These are phyloP conservation scores for Champsocephalus gunnari DNA, from an alignment of 2,797 vertebrate genomes.

Conservation along the genomic window DNA sequence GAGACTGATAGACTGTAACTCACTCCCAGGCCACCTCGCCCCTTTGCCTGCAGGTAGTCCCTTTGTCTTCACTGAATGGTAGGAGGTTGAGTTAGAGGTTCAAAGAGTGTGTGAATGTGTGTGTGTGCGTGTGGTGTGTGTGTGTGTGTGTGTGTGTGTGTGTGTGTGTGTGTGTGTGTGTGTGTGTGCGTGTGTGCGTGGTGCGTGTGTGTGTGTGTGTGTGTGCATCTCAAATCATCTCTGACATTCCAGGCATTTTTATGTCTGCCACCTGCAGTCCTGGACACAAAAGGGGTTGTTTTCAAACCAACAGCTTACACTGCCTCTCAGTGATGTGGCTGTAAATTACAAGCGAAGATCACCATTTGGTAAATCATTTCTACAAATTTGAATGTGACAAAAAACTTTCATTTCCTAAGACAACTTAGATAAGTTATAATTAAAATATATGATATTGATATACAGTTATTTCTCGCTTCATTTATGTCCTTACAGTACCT, in stretches of 20 bases:
- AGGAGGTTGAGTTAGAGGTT: constrained; percentile 25
- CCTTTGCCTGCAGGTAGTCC: constrained; percentile 38
- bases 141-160: constrained; percentile 5
- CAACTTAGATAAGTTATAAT: background rate
- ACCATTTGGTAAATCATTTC: background rate
- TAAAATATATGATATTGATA: background rate
- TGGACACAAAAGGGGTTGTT: constrained; percentile 39
- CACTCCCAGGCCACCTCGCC: constrained; percentile 4
- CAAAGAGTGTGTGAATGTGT: constrained; percentile 27
- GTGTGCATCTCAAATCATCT: constrained; percentile 37
- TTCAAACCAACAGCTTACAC: constrained; percentile 6
- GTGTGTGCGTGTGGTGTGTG: background rate
- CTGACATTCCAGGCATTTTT: constrained; percentile 61
- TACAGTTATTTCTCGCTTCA: background rate
- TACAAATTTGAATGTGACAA: background rate
- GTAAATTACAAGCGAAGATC: constrained; percentile 21
- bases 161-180: no score
- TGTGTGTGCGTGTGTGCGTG: background rate
- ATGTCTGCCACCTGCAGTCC: constrained; percentile 46
- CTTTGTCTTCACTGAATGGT: constrained; percentile 41
- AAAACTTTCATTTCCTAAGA: background rate
- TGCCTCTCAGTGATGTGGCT: constrained; percentile 39
- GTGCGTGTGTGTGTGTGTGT: background rate
- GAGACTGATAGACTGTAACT: constrained; percentile 25
- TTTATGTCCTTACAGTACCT: background rate